Base-by-base conservation (phyloP, 2,113 vertebrate species). In the Diglossa brunneiventris region DNA sequence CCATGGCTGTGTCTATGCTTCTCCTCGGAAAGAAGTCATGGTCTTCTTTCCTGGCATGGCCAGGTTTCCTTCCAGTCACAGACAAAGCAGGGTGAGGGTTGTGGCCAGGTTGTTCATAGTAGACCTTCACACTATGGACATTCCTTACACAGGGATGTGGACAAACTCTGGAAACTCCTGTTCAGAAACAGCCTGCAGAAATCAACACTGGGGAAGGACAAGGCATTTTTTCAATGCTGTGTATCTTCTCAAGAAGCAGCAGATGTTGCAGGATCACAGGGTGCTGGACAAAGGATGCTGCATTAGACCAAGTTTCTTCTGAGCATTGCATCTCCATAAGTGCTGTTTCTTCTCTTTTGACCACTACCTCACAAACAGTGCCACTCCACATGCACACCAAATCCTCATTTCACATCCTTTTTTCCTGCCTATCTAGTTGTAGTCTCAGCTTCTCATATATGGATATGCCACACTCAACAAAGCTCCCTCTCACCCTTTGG, bases 81-180 rank as follows among this genome's bases (percentile, higher is more conserved):
- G 81, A 15, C 13, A 56, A 37, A 74, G 35, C 47, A 82, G 66
- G 7, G 15, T 28, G n/a, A 81, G n/a, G 41, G 33, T 15, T 84
- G 13, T 67, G 53, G 27, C 35, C 1, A 0, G 19, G 31, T 7
- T 89, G 22, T 4, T 3, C 2, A 1, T 2, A 18, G 37, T 4
- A 52, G 46, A 50, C 4, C 5, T n/a, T 85, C 24, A n/a, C 26
- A 13, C 23, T 59, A 19, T 35, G 42, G 35, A 28, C 16, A 4
- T 7, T 69, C 37, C 21, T 15, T 11, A 2, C 31, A 35, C 22
- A 56, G 24, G 10, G 15, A 44, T 69, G 13, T 26, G 17, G n/a
- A 41, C n/a, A 52, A 22, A 33, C 7, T 72, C 50, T 56, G 74
- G 46, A 79, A 94, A 50, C 3, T 8, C 3, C 35, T 47, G 35